These are phyloP conservation scores for Alexandromys fortis DNA, from an alignment of 2,113 vertebrate species.

Conservation along the genomic window DNA sequence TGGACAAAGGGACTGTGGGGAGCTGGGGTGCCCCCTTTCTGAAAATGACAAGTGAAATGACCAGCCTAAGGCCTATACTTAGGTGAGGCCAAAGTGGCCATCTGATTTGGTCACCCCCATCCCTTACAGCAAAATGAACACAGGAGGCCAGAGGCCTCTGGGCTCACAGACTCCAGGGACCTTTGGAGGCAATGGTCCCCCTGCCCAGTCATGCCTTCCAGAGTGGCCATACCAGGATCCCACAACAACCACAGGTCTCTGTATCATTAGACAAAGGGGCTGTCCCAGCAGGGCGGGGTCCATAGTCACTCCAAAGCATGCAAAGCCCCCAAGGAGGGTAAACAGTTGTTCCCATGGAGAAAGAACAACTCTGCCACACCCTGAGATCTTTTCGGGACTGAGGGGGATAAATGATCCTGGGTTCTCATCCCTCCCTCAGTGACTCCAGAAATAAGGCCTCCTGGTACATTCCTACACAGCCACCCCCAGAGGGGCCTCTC, in stretches of 20 bases:
- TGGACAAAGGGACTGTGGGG: accelerated
- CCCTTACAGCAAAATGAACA: neutral
- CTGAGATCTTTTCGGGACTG: neutral
- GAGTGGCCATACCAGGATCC: too few species aligned
- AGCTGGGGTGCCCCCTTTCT: accelerated
- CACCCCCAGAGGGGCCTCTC: conserved; percentile 57
- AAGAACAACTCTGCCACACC: neutral
- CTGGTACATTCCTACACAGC: neutral
- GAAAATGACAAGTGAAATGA: neutral
- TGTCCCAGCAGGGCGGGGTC: neutral
- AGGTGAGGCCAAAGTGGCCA: neutral
- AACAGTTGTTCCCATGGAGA: conserved; percentile 29
- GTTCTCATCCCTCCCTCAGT: neutral
- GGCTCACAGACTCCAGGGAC: neutral
- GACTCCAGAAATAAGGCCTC: conserved; percentile 18
- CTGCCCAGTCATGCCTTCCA: neutral
- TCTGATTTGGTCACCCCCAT: neutral
- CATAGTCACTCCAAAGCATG: neutral
- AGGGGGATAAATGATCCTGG: neutral
- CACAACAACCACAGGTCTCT: neutral
- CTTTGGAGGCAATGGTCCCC: neutral
- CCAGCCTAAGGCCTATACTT: neutral
- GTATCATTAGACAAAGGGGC: neutral
- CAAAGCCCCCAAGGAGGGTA: neutral
- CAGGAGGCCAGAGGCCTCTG: accelerated